Evolutionary conservation across 2,113 vertebrate genomes (phyloP), one percentile per base, ranked within the genome.

Genomic region (Pituophis catenifer): DNA sequence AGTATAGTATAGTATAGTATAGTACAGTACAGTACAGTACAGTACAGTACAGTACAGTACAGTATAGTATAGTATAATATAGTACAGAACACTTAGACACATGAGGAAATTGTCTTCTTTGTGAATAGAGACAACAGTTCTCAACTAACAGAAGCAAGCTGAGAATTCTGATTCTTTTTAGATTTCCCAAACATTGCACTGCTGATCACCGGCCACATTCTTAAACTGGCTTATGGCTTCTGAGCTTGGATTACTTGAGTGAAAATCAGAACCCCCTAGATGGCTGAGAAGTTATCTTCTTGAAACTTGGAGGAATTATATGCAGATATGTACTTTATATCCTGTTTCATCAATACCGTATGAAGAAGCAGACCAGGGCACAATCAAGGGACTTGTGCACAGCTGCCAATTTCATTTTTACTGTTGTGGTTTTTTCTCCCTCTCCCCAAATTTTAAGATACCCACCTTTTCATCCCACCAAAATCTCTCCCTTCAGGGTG

Each of bases 21-120:
- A 1, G 55, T 38, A 38, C 5, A 9, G 38, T 38, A 38, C 2
- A n/a, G n/a, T n/a, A n/a, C n/a, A n/a, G n/a, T n/a, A n/a, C n/a
- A n/a, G n/a, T 24, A 24, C 1, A 9, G 58, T 9, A 24, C 1
- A 9, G 58, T 9, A 24, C 1, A 8, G 21, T 8, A 24, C 0
- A 24, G 21, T 9, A 9, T 0, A 24, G 58, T 24, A 24, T 1
- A 3, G 8, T 9, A 59, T 0, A 3, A 8, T 3, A 62, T 0
- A 3, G 24, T 1, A 62, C 12, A 65, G 26, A 65, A 65, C 12
- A n/a, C 11, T 65, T n/a, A 65, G 4, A 65, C 26, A 12, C 62
- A 65, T 4, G 29, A 65, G 26, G 62, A 65, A 65, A 65, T 65
- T 65, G 62, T n/a, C 26, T 65, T 11, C 11, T 29, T 65, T 65